A percentile compares a stretch with the other conserved stretches of the same genome.
These are phyloP conservation scores for Stenodema calcarata DNA, from an alignment of 2,888 invertebrate genomes.

Conservation along the genomic window DNA sequence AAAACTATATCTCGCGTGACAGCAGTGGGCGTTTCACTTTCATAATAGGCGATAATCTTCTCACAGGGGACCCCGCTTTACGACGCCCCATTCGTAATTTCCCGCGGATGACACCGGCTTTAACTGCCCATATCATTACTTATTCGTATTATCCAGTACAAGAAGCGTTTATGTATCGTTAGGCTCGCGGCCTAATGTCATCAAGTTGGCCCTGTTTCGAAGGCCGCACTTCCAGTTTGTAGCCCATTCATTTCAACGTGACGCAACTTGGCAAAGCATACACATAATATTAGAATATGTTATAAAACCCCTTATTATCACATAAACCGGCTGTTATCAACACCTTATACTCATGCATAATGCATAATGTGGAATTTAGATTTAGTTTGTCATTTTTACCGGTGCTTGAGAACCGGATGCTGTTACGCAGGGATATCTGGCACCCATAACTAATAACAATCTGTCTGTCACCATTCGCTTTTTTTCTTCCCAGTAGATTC, in stretches of 20 bases:
- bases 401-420: background rate
- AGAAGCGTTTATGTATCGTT: background rate
- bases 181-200: background rate
- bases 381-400: background rate
- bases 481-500: too few relatives aligned
- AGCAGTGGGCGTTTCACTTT: background rate
- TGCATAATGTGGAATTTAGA: background rate
- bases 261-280: background rate
- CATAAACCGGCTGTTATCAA: background rate
- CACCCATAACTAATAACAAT: background rate
- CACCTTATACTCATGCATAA: background rate
- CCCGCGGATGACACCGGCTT: background rate
- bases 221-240: background rate
- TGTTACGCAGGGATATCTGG: background rate
- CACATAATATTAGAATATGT: background rate
- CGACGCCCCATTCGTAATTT: background rate
- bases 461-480: background rate
- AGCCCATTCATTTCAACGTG: background rate
- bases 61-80: background rate
- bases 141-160: background rate
- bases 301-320: background rate
- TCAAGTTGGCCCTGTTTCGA: background rate
- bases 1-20: background rate
- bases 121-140: background rate
- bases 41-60: background rate